Evolutionary conservation across 1,140 invertebrate genomes (phyloP).

Genomic region (Drosophila suzukii): DNA sequence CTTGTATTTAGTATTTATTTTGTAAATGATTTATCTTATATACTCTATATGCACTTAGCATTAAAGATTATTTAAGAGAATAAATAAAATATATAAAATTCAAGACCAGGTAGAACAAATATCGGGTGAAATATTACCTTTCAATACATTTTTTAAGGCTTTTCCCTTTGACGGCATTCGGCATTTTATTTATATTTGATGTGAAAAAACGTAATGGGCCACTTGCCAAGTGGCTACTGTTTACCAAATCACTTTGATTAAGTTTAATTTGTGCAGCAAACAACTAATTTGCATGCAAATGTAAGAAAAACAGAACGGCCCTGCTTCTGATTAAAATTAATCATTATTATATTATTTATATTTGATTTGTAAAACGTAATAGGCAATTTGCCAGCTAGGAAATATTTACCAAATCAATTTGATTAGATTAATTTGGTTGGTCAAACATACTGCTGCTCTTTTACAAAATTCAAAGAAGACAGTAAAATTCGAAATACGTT

Average conservation of each 20-base stretch:
- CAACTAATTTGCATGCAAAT: constrained; percentile 4
- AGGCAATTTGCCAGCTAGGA: constrained; percentile 1
- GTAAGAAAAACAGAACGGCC: neutral
- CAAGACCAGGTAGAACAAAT: no score
- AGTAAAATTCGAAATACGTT: constrained; percentile 10
- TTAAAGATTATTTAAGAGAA: no score
- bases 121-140: no score
- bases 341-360: neutral
- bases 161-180: neutral
- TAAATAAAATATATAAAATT: no score
- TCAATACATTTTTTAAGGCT: neutral
- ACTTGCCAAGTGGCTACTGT: constrained; percentile 2
- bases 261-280: neutral
- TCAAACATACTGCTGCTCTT: neutral
- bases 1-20: no score
- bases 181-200: constrained; percentile 3
- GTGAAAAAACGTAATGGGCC: constrained; percentile 2
- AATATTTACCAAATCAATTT: constrained; percentile 9
- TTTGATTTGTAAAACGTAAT: neutral
- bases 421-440: constrained; percentile 1
- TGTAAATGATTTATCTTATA: no score
- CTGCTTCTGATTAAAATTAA: neutral
- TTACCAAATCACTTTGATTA: constrained; percentile 4
- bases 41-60: no score
- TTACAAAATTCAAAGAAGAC: neutral